Conservation (phyloP, 30 jellyfish, hydroid and myxozoan genomes). For the Clytia hemisphaerica region DNA sequence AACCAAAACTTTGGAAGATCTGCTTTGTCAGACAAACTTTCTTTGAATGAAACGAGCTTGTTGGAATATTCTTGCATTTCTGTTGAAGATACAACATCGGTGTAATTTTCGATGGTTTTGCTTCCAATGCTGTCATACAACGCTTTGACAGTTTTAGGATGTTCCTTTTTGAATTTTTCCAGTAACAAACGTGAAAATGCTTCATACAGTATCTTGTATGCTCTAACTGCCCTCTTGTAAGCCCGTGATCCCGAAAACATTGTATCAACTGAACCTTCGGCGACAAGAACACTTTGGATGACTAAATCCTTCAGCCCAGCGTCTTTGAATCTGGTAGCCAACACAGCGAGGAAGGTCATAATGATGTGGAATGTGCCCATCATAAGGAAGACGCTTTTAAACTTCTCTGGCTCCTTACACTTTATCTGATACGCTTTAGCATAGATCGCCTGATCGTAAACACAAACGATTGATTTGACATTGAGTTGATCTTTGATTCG, state of each 20-base stretch:
- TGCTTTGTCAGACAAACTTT: background rate
- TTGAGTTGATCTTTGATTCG: slow-evolving; percentile 28
- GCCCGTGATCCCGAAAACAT: slow-evolving; percentile 1
- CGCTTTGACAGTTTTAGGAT: background rate
- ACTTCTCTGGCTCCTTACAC: slow-evolving; percentile 3
- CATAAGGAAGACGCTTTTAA: too few relatives aligned
- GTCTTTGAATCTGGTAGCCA: slow-evolving; percentile 3
- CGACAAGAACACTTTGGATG: slow-evolving; percentile 13
- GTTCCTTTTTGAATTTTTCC: background rate
- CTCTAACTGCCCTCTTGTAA: background rate
- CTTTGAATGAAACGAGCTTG: background rate
- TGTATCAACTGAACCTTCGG: slow-evolving; percentile 33
- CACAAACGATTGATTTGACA: slow-evolving; percentile 10
- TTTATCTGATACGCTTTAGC: background rate
- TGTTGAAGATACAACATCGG: background rate
- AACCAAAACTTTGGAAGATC: slow-evolving; percentile 11
- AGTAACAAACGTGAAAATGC: background rate
- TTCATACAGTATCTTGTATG: slow-evolving; percentile 1
- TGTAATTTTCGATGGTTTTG: background rate
- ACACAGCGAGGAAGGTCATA: slow-evolving; percentile 10
- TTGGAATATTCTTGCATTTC: background rate
- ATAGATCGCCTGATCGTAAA: slow-evolving; percentile 27
- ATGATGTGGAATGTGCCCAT: slow-evolving; percentile 14
- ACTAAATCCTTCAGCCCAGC: slow-evolving; percentile 7
- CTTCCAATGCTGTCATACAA: background rate